These are phyloP conservation scores for Ctenomys sociabilis DNA, from an alignment of 2,113 vertebrate genomes.

Conservation along the genomic window DNA sequence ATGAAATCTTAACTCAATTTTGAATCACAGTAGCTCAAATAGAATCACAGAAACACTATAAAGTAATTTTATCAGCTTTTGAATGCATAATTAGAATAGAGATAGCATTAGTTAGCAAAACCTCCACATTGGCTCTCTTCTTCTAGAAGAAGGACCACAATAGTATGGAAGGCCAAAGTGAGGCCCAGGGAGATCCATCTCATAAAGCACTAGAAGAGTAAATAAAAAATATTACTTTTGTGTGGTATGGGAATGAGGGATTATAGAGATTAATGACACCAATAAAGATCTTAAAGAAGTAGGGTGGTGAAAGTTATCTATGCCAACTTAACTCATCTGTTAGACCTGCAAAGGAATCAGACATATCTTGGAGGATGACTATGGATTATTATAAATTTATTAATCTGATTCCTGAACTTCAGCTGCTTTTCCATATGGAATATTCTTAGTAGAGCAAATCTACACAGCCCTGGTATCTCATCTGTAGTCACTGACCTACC, in stretches of 20 bases:
- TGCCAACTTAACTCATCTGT: constrained; percentile 36
- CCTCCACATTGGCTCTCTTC: background rate
- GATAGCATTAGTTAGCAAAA: constrained; percentile 38
- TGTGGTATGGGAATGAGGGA: background rate
- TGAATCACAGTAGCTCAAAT: background rate
- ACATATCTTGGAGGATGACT: constrained; percentile 35
- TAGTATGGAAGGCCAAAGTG: background rate
- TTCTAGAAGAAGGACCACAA: constrained; percentile 33
- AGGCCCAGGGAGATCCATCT: background rate
- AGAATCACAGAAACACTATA: background rate
- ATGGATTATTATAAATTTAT: constrained; percentile 40
- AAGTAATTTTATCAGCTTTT: constrained; percentile 37
- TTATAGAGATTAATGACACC: constrained; percentile 51
- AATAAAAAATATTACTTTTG: constrained; percentile 48
- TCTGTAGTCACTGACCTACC: background rate
- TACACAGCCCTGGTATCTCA: background rate
- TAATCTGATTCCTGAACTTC: background rate
- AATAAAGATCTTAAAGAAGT: constrained; percentile 28
- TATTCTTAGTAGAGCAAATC: constrained; percentile 40
- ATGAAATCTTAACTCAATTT: constrained; percentile 33
- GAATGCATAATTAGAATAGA: constrained; percentile 54
- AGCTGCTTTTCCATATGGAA: constrained; percentile 35
- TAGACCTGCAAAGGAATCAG: background rate
- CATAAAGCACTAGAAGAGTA: background rate
- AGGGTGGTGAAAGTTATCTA: background rate